Evolutionary conservation across 2,797 vertebrate species (phyloP), one percentile per base, ranked within the genome.

Genomic region (Brachyalestes nurse): DNA sequence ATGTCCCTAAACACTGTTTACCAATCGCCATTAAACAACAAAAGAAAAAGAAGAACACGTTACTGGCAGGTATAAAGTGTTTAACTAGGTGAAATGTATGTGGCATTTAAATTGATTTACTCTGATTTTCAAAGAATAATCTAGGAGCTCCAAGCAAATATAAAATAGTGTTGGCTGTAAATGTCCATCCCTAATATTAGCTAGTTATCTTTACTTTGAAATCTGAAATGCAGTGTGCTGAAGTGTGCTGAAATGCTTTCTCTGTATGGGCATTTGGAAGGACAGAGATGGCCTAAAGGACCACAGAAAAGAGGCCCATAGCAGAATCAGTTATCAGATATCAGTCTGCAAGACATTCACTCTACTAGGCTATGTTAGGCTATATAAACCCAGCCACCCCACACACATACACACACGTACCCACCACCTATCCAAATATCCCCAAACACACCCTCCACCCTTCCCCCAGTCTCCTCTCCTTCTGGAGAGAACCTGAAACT

Each of bases 401-500:
- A 62, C 61, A 80, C 75, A n/a, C n/a, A n/a, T n/a, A 83, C 17
- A 72, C 42, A 53, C 72, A 77, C 53, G 57, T 60, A 57, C 38
- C 25, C 78, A 74, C 72, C 42, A 28, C 64, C 73, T 57, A 28
- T 21, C 21, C 21, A 49, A 21, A 42, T 60, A 25, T 38, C 40
- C 2, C 10, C 16, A 12, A 51, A 34, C 47, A 34, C 47, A 62
- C 71, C 14, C 67, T 62, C 77, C 16, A 6, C 34, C 71, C 77
- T 28, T 80, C 75, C 66, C 85, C 86, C 86, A 82, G 86, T 85
- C 81, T 80, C 81, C 85, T 61, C 69, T n/a, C 69, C 73, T 45
- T 5, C 49, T 67, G 83, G 60, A 53, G 58, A 67, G 23, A 81
- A 72, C 28, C 23, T 38, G 65, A 75, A 84, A 79, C 66, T 61